Base-by-base conservation (phyloP, 2,113 vertebrate genomes). In the Anser cygnoides region DNA sequence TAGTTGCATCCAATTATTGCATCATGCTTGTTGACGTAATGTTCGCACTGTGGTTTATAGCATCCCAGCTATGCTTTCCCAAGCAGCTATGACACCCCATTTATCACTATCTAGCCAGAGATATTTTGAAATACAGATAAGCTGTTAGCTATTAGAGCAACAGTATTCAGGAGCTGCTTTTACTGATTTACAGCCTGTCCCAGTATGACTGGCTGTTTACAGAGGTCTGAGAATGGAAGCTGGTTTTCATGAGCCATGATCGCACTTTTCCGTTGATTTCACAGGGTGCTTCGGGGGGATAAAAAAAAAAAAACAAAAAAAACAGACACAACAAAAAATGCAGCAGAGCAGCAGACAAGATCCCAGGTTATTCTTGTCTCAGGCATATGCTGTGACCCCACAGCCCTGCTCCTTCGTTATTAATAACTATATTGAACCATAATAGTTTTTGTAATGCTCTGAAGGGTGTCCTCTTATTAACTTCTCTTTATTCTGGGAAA, bases 41-140 rank as follows among this genome's bases (percentile, higher is more conserved):
- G 95, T 83, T 95, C 96, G 93, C 4, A 25, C 41, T 80, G 88
- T 44, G 77, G 91, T 95, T 50, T 74, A 77, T 58, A 94, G 90
- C 2, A 7, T 67, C 68, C 70, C 55, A 54, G 84, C 41, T 96
- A 87, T 67, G 68, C 97, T 94, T 97, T 97, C 92, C 79, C 44
- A 92, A 90, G 74, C 80, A 87, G 3, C 44, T 43, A 72, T 78
- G 95, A 97, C 97, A 95, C 95, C 87, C 93, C 84, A 96, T 98
- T 96, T 92, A 98, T 98, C 97, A 98, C 97, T 84, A 91, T 78
- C 95, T 93, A 95, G 96, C 96, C 90, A 98, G 92, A 92, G 78
- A 77, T 75, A 89, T 95, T 79, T 95, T 97, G 95, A 95, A 92
- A 90, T 88, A 94, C 79, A 97, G 95, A 97, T 97, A 97, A 96